Base-by-base conservation (phyloP, 1,140 invertebrate species). In the Antheraea mylitta region DNA sequence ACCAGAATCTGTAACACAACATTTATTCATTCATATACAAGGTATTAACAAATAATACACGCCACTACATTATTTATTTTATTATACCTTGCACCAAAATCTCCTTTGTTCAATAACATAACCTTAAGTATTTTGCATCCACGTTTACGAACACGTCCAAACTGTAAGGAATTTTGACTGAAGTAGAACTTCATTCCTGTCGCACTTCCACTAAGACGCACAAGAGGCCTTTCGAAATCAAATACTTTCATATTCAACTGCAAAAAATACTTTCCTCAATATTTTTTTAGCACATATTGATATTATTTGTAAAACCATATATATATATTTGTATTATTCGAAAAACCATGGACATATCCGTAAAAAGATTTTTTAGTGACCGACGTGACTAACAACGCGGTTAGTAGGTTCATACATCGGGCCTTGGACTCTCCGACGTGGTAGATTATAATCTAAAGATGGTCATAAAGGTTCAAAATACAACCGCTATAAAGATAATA, bases 211-310 rank as follows among this genome's bases (percentile, higher is more conserved):
- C 86, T 87, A 4, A 90, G 61, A 37, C 75, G 75, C 7, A 91
- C 88, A 8, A 91, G 48, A 9, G 88, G 87, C 3, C 84, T 74
- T 61, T 86, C 83, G 48, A 83, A 79, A 18, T 89, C 58, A 22
- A 91, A 82, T 18, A 91, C 89, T 79, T 76, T 82, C 86, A 90
- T 90, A 38, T 87, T 86, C 18, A 92, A 66, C 89, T 91, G 64
- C 7, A 69, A 62, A 61, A 69, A 63, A 37, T 30, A 22, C 9
- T 16, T 16, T 1, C 11, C 5, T n/a, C 11, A 53, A 53, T 13
- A 16, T 53, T 53, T 53, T 9, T 13, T 53, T 53, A 13, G 11
- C 13, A n/a, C 7, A 53, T 13, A 53, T 13, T 13, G 7, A 3
- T 66, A 42, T 3, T 18, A 45, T 9, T 38, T 45, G 37, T 30